These are phyloP conservation scores for Heterotilapia buettikoferi DNA, from an alignment of 2,113 vertebrate species.

Conservation along the genomic window DNA sequence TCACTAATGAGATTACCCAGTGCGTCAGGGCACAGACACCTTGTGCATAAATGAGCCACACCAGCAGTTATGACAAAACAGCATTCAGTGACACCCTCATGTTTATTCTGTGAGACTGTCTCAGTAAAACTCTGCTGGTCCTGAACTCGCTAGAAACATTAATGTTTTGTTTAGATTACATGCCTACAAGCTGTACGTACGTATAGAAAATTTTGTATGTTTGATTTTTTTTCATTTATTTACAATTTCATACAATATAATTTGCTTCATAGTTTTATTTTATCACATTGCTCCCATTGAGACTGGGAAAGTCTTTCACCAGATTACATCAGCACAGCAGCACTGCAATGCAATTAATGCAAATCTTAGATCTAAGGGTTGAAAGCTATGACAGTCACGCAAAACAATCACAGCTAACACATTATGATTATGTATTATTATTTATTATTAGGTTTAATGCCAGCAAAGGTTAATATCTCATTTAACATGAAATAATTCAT, in stretches of 20 bases:
- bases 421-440: neutral
- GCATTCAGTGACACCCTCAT: neutral
- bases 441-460: neutral
- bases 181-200: neutral
- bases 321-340: neutral
- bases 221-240: neutral
- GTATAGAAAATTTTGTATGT: neutral
- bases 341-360: neutral
- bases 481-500: neutral
- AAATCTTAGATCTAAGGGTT: neutral
- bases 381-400: neutral
- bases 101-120: neutral
- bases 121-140: neutral
- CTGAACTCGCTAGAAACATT: neutral
- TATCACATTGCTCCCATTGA: neutral
- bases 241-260: neutral
- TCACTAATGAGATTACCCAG: neutral
- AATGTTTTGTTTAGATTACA: neutral
- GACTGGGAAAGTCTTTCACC: neutral
- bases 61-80: neutral
- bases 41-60: neutral
- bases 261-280: neutral
- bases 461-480: neutral
- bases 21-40: neutral
- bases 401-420: neutral